A percentile compares a stretch with the other conserved stretches of the same genome.
phyloP scores from a whole-genome alignment of 2,113 vertebrate species.

The Dascyllus trimaculatus region DNA sequence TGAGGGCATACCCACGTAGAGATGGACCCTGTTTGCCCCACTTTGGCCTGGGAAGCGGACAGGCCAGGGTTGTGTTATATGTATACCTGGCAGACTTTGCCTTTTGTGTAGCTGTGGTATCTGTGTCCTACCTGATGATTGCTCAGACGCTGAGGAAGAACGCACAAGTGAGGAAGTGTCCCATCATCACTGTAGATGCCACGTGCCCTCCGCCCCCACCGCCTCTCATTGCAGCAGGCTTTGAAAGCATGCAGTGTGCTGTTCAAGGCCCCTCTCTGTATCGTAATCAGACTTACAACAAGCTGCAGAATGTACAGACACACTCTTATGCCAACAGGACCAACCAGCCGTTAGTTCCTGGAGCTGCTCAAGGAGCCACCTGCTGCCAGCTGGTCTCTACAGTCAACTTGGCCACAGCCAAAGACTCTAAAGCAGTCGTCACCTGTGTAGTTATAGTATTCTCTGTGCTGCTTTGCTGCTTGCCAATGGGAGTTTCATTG shows the following conservation, averaged over 20 bases:
- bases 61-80: slow-evolving; percentile 88
- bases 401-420: slow-evolving; percentile 90
- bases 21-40: slow-evolving; percentile 93
- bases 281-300: slow-evolving; percentile 91
- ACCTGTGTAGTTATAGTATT: slow-evolving; percentile 94
- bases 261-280: slow-evolving; percentile 88
- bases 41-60: slow-evolving; percentile 86
- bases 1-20: slow-evolving; percentile 85
- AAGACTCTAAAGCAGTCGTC: slow-evolving; percentile 93
- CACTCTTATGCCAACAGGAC: slow-evolving; percentile 83
- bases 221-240: slow-evolving; percentile 84
- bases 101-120: slow-evolving; percentile 93
- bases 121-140: slow-evolving; percentile 93
- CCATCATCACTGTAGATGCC: slow-evolving; percentile 84
- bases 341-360: slow-evolving; percentile 75
- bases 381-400: slow-evolving; percentile 90
- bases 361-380: slow-evolving; percentile 80
- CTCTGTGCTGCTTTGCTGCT: slow-evolving; percentile 93
- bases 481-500: slow-evolving; percentile 92
- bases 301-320: slow-evolving; percentile 86
- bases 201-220: slow-evolving; percentile 83
- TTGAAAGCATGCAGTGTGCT: slow-evolving; percentile 81
- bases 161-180: slow-evolving; percentile 88
- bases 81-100: slow-evolving; percentile 94
- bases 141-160: slow-evolving; percentile 93